Evolutionary conservation across 2,113 vertebrate species (phyloP), one percentile per base, ranked within the genome.

Genomic region (Labrus mixtus): DNA sequence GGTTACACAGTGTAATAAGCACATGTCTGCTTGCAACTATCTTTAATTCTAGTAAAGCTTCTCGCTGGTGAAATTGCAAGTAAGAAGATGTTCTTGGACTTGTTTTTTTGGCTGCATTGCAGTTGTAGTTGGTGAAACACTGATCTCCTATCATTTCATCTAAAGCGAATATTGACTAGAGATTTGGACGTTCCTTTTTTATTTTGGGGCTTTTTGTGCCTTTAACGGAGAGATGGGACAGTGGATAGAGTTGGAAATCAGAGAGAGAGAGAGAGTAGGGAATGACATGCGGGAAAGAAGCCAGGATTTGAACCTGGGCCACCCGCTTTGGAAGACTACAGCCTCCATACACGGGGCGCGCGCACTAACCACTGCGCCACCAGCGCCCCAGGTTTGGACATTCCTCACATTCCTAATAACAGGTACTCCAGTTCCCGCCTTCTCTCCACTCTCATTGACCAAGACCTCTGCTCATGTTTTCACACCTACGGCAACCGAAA

Each of bases 151-250:
- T 88, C 57, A 57, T 64, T 85, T 80, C 16, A 90, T 88, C 76
- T 75, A 65, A 80, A 55, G 80, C 61, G 86, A 89, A 90, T 82
- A 64, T 87, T 61, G 68, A 81, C 68, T 25, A 72, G 61, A 73
- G 69, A 78, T n/a, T n/a, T n/a, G n/a, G n/a, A n/a, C n/a, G n/a
- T n/a, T n/a, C n/a, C n/a, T n/a, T n/a, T n/a, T n/a, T n/a, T n/a
- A n/a, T n/a, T n/a, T n/a, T n/a, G n/a, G n/a, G n/a, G n/a, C n/a
- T n/a, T n/a, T n/a, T n/a, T n/a, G n/a, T n/a, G n/a, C n/a, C n/a
- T n/a, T n/a, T n/a, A n/a, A n/a, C n/a, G n/a, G n/a, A n/a, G n/a
- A n/a, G n/a, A n/a, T n/a, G n/a, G n/a, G n/a, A n/a, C n/a, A n/a
- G n/a, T n/a, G n/a, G n/a, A n/a, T n/a, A n/a, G n/a, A n/a, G n/a